phyloP scores from a whole-genome alignment of 1,140 invertebrate species.

The Drosophila mauritiana region DNA sequence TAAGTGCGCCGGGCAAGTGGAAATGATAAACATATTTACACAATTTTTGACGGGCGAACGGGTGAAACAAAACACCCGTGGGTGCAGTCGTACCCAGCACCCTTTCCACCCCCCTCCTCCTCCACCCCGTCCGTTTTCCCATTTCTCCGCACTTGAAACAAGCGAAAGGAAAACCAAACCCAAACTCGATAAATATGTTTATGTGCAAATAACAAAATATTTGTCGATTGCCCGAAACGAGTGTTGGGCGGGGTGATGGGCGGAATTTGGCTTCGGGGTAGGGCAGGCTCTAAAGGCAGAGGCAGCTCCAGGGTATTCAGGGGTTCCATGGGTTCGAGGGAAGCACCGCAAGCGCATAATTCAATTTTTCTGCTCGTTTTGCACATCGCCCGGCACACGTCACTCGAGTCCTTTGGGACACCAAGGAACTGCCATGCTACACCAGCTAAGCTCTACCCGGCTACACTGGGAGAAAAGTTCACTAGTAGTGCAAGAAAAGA shows the following conservation, averaged over 20 bases:
- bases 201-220: slow-evolving; percentile 83
- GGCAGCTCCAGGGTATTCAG: slow-evolving; percentile 2
- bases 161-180: slow-evolving; percentile 38
- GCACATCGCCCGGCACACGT: slow-evolving; percentile 71
- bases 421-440: slow-evolving; percentile 16
- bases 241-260: slow-evolving; percentile 6
- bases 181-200: slow-evolving; percentile 83
- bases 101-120: background rate
- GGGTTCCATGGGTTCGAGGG: slow-evolving; percentile 6
- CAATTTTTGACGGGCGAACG: slow-evolving; percentile 84
- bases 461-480: background rate
- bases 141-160: slow-evolving; percentile 18
- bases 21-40: slow-evolving; percentile 85
- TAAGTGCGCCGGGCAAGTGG: slow-evolving; percentile 81
- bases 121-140: background rate
- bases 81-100: slow-evolving; percentile 42
- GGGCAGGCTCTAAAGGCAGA: slow-evolving; percentile 29
- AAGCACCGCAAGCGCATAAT: slow-evolving; percentile 84
- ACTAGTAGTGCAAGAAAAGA: background rate
- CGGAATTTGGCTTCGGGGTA: slow-evolving; percentile 5
- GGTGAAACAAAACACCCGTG: slow-evolving; percentile 82
- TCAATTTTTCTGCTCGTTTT: slow-evolving; percentile 84
- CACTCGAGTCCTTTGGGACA: slow-evolving; percentile 74
- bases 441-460: slow-evolving; percentile 18
- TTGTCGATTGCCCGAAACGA: slow-evolving; percentile 73